phyloP scores from a whole-genome alignment of 2,888 invertebrate species.

The Drosophila antonietae region DNA sequence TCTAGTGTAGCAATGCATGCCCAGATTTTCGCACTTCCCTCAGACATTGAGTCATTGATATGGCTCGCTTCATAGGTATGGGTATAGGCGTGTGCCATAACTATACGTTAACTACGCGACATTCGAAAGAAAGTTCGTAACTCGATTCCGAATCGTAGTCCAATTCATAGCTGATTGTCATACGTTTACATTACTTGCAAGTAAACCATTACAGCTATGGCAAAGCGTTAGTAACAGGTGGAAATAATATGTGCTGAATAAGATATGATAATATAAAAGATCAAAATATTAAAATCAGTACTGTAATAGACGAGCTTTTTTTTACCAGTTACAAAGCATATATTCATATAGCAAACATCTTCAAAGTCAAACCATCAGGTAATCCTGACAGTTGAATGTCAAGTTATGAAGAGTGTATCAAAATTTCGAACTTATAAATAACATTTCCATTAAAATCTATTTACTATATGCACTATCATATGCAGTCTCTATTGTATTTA shows the following conservation, averaged over 20 bases:
- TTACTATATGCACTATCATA: not conserved
- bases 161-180: constrained; percentile 30
- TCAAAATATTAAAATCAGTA: no score
- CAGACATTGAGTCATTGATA: constrained; percentile 59
- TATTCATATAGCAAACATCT: not conserved
- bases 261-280: not conserved
- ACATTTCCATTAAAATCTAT: no score
- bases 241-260: not conserved
- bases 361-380: no score
- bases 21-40: constrained; percentile 65
- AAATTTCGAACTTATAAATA: no score
- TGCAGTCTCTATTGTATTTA: not conserved
- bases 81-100: constrained; percentile 1
- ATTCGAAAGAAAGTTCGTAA: constrained; percentile 51
- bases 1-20: constrained; percentile 25
- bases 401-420: no score
- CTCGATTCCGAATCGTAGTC: constrained; percentile 41
- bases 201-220: constrained; percentile 8
- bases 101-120: constrained; percentile 25
- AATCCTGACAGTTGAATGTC: no score
- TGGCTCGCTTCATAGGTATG: constrained; percentile 5
- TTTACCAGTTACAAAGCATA: not conserved
- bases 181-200: constrained; percentile 18
- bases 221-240: constrained; percentile 1
- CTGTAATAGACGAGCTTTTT: not conserved